These are phyloP conservation scores for Salarias fasciatus DNA, from an alignment of 2,797 vertebrate genomes.

Conservation along the genomic window DNA sequence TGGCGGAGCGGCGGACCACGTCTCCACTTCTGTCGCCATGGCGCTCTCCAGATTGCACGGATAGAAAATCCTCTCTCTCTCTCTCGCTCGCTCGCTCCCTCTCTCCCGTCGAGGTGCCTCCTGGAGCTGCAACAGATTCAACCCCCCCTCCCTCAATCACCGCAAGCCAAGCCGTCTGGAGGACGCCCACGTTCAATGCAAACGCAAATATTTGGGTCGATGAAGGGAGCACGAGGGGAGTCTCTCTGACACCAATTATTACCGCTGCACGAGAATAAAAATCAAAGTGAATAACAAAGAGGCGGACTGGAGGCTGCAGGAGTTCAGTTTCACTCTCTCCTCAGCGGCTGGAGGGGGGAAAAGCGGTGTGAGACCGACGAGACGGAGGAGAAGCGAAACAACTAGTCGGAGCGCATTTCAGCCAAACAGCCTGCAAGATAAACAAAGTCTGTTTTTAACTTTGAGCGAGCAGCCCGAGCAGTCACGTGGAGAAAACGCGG, in stretches of 20 bases:
- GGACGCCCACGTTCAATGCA: too few species aligned
- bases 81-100: slow-evolving; percentile 29
- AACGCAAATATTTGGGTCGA: not conserved
- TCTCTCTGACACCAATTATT: not conserved
- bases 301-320: not conserved
- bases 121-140: slow-evolving; percentile 35
- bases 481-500: slow-evolving; percentile 74
- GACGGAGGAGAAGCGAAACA: not conserved
- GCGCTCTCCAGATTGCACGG: slow-evolving; percentile 57
- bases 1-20: slow-evolving; percentile 69
- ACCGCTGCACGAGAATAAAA: slow-evolving; percentile 34
- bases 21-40: slow-evolving; percentile 84
- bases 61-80: slow-evolving; percentile 42
- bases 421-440: slow-evolving; percentile 66
- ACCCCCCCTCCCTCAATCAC: too few species aligned
- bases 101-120: slow-evolving; percentile 39
- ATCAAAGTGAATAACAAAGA: slow-evolving; percentile 17
- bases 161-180: slow-evolving; percentile 9
- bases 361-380: not conserved
- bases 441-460: slow-evolving; percentile 88
- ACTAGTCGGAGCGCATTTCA: slow-evolving; percentile 64
- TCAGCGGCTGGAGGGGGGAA: slow-evolving; percentile 26
- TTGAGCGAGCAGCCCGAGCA: slow-evolving; percentile 61
- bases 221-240: not conserved
- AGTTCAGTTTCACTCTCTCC: not conserved